Evolutionary conservation across 2,113 vertebrate species (phyloP).

Genomic region (Girardinichthys multiradiatus): DNA sequence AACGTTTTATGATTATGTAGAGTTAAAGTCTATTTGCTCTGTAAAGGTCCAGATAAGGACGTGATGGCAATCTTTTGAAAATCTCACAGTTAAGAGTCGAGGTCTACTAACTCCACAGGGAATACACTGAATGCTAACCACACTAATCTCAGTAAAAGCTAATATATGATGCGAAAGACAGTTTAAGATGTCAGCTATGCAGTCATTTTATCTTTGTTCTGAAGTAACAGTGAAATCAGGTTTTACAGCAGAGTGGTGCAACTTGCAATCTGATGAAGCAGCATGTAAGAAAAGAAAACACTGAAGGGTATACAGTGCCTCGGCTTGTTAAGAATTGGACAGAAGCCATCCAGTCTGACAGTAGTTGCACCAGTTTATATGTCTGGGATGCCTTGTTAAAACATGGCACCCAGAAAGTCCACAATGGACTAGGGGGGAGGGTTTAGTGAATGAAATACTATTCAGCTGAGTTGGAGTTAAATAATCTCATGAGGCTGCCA

Average conservation of each 20-base stretch:
- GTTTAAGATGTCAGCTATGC: not conserved
- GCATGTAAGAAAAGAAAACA: constrained; percentile 23
- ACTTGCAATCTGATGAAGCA: constrained; percentile 35
- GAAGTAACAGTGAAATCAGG: too few relatives aligned
- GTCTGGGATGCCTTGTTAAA: constrained; percentile 56
- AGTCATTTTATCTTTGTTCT: not conserved
- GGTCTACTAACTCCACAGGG: too few relatives aligned
- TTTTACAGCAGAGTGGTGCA: too few relatives aligned
- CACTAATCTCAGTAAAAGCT: not conserved
- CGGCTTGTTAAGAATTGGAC: constrained; percentile 11
- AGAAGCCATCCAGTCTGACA: constrained; percentile 20
- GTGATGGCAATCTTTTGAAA: too few relatives aligned
- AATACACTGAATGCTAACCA: not conserved
- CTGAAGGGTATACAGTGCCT: constrained; percentile 30
- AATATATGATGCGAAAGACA: not conserved
- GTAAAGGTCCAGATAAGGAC: too few relatives aligned
- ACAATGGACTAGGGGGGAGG: constrained; percentile 20
- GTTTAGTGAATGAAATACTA: constrained; percentile 48
- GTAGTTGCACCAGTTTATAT: constrained; percentile 37
- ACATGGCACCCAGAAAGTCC: constrained; percentile 37
- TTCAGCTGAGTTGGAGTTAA: constrained; percentile 37
- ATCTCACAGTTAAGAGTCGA: not conserved
- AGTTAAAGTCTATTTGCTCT: too few relatives aligned
- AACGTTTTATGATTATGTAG: too few relatives aligned
- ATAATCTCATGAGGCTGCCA: constrained; percentile 41